Evolutionary conservation across 2,797 vertebrate genomes (phyloP).

Genomic region (Pteropus rufus): DNA sequence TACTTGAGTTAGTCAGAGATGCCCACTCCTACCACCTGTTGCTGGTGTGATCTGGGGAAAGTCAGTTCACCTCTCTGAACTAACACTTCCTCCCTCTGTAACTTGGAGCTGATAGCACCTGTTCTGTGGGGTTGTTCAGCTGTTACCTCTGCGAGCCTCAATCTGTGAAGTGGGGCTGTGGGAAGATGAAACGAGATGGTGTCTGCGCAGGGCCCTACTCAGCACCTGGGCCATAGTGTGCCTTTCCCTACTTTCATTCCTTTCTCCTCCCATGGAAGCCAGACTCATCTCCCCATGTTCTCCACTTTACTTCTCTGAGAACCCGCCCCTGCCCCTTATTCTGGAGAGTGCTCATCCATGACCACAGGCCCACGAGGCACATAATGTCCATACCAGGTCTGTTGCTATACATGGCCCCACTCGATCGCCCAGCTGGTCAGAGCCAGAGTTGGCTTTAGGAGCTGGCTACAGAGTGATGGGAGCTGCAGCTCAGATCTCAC

Average conservation of each 20-base stretch:
- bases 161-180: background rate
- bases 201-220: background rate
- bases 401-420: rapidly evolving
- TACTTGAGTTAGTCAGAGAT: background rate
- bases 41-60: background rate
- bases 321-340: too few relatives aligned
- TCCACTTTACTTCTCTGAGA: background rate
- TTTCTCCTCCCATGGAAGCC: background rate
- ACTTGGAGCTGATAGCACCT: background rate
- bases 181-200: background rate
- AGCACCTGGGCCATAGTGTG: background rate
- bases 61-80: background rate
- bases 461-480: background rate
- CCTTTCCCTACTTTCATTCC: background rate
- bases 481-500: background rate
- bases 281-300: background rate
- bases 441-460: background rate
- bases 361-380: background rate
- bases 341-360: background rate
- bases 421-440: background rate
- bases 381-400: background rate
- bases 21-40: background rate
- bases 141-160: background rate
- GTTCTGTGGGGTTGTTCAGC: background rate
- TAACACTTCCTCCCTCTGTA: background rate